Evolutionary conservation across 2,113 vertebrate species (phyloP).

Genomic region (Thymallus thymallus): DNA sequence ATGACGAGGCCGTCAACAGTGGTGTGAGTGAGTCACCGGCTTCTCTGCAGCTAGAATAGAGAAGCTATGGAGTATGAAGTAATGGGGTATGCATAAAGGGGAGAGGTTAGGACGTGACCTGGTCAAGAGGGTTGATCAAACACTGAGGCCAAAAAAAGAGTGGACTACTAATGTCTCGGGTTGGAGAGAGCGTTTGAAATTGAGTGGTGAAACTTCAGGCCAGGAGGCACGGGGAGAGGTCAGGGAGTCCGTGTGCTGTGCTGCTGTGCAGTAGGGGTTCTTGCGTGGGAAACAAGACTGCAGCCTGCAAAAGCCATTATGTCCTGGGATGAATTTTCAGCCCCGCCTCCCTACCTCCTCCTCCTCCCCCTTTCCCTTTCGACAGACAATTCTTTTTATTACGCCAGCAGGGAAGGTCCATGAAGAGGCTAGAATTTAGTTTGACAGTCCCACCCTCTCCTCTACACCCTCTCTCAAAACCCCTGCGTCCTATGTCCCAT

Average conservation of each 20-base stretch:
- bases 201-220: conserved; percentile 9
- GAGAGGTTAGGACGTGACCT: background rate
- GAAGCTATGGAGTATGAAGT: too few relatives aligned
- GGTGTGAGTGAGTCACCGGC: background rate
- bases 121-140: background rate
- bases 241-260: background rate
- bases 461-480: background rate
- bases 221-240: conserved; percentile 5
- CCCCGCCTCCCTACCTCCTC: background rate
- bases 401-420: conserved; percentile 47
- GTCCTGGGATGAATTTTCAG: conserved; percentile 51
- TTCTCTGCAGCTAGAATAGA: too few relatives aligned
- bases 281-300: conserved; percentile 43
- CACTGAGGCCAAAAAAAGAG: background rate
- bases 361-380: conserved; percentile 13
- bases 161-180: background rate
- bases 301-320: conserved; percentile 69
- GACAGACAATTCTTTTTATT: conserved; percentile 60
- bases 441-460: background rate
- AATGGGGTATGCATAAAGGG: background rate
- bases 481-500: conserved; percentile 15
- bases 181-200: background rate
- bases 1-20: background rate
- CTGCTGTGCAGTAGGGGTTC: conserved; percentile 11
- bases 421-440: conserved; percentile 30